phyloP scores from a whole-genome alignment of 2,888 invertebrate species.

The Drosophila pegasa region DNA sequence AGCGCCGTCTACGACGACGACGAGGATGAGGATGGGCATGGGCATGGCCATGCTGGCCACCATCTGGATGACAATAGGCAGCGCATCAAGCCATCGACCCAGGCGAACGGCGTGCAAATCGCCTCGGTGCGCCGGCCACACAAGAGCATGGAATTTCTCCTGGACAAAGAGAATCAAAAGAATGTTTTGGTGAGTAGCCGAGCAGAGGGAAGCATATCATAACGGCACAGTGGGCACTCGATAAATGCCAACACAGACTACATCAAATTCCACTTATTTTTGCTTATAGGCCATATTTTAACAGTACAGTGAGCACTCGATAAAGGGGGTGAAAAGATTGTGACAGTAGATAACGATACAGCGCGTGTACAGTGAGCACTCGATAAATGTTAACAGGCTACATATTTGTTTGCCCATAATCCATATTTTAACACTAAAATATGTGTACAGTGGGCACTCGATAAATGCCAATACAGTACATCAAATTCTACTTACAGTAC shows the following conservation, averaged over 20 bases:
- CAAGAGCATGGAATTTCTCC: constrained; percentile 97
- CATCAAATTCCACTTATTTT: too few species aligned
- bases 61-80: constrained; percentile 72
- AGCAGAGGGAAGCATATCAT: neutral
- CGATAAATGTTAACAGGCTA: neutral
- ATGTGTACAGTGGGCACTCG: constrained; percentile 1
- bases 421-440: neutral
- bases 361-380: neutral
- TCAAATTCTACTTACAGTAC: too few species aligned
- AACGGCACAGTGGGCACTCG: too few species aligned
- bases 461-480: too few species aligned
- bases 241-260: too few species aligned
- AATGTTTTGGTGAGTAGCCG: constrained; percentile 91
- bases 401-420: neutral
- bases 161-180: constrained; percentile 96
- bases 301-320: constrained; percentile 1
- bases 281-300: neutral
- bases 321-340: too few species aligned
- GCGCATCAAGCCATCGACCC: constrained; percentile 70
- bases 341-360: too few species aligned
- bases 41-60: constrained; percentile 46
- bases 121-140: constrained; percentile 87
- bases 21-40: constrained; percentile 51
- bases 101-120: constrained; percentile 80
- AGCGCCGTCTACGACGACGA: constrained; percentile 60